Evolutionary conservation across 2,888 invertebrate genomes (phyloP).

Genomic region (Lamproptera curius): DNA sequence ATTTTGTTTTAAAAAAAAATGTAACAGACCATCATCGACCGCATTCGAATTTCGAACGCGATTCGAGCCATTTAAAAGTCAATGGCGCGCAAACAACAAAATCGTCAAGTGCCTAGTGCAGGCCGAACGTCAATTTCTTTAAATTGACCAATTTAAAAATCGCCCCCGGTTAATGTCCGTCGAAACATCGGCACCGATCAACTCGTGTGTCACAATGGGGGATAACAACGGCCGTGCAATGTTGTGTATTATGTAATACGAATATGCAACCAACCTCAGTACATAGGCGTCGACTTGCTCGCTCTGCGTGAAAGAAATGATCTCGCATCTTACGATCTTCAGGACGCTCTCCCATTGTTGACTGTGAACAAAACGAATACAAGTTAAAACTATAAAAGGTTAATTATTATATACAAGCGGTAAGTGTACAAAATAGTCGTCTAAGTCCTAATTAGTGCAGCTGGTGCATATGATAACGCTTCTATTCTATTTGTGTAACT

Average conservation of each 20-base stretch:
- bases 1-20: too few species aligned
- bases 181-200: slow-evolving; percentile 5
- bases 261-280: slow-evolving; percentile 85
- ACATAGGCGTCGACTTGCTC: slow-evolving; percentile 97
- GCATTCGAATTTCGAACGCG: too few species aligned
- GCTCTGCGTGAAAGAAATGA: slow-evolving; percentile 94
- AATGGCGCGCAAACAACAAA: too few species aligned
- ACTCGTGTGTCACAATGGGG: slow-evolving; percentile 1
- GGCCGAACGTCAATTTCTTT: background rate
- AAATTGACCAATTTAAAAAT: background rate
- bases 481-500: background rate
- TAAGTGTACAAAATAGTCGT: too few species aligned
- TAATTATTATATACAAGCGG: too few species aligned
- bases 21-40: too few species aligned
- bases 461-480: background rate
- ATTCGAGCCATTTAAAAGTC: too few species aligned
- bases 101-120: too few species aligned
- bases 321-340: slow-evolving; percentile 96
- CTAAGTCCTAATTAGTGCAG: too few species aligned
- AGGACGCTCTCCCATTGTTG: slow-evolving; percentile 92
- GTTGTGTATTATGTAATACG: background rate
- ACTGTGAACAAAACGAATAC: slow-evolving; percentile 73
- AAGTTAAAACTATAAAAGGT: too few species aligned
- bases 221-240: background rate
- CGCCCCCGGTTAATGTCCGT: background rate